Evolutionary conservation across 1,140 invertebrate genomes (phyloP).

Genomic region (Drosophila busckii): DNA sequence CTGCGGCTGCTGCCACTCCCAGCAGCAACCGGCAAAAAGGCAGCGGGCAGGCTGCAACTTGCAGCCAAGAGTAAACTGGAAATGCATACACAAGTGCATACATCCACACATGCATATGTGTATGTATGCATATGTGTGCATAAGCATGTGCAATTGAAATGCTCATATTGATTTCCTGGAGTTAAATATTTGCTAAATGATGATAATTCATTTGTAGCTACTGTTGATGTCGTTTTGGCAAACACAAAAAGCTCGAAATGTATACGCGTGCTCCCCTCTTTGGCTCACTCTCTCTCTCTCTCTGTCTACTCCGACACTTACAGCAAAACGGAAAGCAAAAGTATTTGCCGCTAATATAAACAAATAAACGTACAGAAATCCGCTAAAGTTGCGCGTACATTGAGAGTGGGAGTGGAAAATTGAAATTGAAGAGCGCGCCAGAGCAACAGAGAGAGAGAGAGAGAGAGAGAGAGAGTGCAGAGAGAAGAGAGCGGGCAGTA

Average conservation of each 20-base stretch:
- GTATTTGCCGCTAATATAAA: conserved; percentile 69
- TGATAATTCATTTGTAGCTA: conserved; percentile 27
- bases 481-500: conserved; percentile 9
- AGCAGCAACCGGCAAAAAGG: conserved; percentile 25
- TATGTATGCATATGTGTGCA: conserved; percentile 4
- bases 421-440: conserved; percentile 19
- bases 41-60: conserved; percentile 25
- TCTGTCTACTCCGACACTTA: background rate
- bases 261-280: conserved; percentile 14
- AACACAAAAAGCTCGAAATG: conserved; percentile 20
- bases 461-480: conserved; percentile 23
- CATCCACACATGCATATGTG: background rate
- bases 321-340: conserved; percentile 62
- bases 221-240: conserved; percentile 26
- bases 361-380: conserved; percentile 69
- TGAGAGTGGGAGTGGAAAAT: conserved; percentile 16
- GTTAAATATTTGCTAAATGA: conserved; percentile 53
- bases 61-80: conserved; percentile 33
- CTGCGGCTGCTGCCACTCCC: conserved; percentile 40
- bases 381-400: conserved; percentile 34
- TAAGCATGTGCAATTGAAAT: conserved; percentile 28
- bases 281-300: background rate
- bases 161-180: conserved; percentile 37
- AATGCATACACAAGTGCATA: conserved; percentile 23
- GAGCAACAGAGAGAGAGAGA: background rate